Evolutionary conservation across 92 coral and sea anemone genomes (phyloP).

Genomic region (Palythoa heliodiscus): DNA sequence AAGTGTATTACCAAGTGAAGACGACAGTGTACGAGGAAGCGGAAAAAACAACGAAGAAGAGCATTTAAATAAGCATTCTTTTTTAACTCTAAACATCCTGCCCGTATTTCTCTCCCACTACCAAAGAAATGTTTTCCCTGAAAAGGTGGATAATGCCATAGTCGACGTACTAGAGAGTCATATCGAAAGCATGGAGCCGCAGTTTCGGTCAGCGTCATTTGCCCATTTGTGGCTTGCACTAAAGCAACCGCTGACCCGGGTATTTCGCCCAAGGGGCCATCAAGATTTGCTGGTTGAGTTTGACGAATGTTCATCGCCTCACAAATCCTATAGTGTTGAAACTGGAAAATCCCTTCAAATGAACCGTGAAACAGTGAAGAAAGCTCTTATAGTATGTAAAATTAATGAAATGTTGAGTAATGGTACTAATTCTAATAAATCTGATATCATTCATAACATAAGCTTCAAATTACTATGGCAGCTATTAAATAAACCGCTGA

Average conservation of each 20-base stretch:
- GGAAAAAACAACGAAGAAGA: background rate
- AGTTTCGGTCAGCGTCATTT: constrained; percentile 86
- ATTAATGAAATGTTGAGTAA: constrained; percentile 21
- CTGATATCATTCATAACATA: background rate
- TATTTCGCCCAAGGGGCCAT: constrained; percentile 63
- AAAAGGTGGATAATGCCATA: constrained; percentile 55
- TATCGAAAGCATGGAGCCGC: constrained; percentile 90
- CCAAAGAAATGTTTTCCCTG: constrained; percentile 62
- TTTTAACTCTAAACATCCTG: background rate
- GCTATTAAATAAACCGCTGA: constrained; percentile 70
- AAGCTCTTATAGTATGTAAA: constrained; percentile 32
- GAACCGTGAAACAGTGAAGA: constrained; percentile 9
- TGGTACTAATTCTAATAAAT: background rate
- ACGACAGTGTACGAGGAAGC: constrained; percentile 3
- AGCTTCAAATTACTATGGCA: constrained; percentile 65
- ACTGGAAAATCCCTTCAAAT: constrained; percentile 16
- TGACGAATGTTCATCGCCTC: constrained; percentile 51
- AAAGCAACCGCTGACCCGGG: constrained; percentile 67
- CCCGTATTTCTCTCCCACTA: constrained; percentile 58
- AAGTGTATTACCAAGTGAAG: background rate
- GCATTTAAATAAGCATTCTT: background rate
- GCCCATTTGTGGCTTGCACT: constrained; percentile 77
- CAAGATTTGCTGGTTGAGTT: constrained; percentile 55
- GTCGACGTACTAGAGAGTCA: constrained; percentile 66
- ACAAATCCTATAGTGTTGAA: constrained; percentile 17